Evolutionary conservation across 2,113 vertebrate genomes (phyloP).

Genomic region (Sinosuthora webbiana): DNA sequence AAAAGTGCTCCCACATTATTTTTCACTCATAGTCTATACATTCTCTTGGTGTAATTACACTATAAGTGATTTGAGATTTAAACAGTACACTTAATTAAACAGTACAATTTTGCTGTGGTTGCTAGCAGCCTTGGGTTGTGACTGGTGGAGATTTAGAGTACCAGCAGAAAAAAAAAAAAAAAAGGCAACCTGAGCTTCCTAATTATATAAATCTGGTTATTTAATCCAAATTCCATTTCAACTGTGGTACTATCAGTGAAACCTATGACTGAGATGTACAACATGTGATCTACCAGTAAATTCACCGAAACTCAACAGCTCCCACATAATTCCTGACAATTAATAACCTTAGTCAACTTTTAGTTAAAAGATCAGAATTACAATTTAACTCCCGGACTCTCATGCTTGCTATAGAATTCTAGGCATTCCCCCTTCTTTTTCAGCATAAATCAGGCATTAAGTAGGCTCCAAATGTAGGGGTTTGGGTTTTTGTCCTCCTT

Average conservation of each 20-base stretch:
- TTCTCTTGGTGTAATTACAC: not conserved
- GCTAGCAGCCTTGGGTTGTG: not conserved
- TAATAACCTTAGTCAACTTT: not conserved
- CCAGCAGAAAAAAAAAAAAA: not conserved
- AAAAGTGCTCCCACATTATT: not conserved
- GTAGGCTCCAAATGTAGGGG: fast-evolving
- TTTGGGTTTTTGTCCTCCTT: fast-evolving
- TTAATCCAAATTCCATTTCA: not conserved
- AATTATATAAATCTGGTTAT: not conserved
- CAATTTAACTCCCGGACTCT: not conserved
- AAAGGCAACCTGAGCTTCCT: not conserved
- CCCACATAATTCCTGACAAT: not conserved
- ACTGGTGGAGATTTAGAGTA: not conserved
- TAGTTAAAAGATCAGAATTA: not conserved
- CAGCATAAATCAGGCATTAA: not conserved
- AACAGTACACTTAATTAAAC: not conserved
- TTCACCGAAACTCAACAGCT: not conserved
- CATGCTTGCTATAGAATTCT: not conserved
- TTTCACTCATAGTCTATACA: not conserved
- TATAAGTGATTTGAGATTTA: not conserved
- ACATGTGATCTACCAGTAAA: not conserved
- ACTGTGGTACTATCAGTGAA: not conserved
- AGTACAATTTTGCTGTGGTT: not conserved
- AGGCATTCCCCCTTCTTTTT: not conserved
- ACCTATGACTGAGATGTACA: not conserved